Percentiles rank a stretch among this genome's conserved stretches.
These are phyloP conservation scores for Hassar affinis DNA, from an alignment of 2,113 vertebrate genomes.

Conservation along the genomic window DNA sequence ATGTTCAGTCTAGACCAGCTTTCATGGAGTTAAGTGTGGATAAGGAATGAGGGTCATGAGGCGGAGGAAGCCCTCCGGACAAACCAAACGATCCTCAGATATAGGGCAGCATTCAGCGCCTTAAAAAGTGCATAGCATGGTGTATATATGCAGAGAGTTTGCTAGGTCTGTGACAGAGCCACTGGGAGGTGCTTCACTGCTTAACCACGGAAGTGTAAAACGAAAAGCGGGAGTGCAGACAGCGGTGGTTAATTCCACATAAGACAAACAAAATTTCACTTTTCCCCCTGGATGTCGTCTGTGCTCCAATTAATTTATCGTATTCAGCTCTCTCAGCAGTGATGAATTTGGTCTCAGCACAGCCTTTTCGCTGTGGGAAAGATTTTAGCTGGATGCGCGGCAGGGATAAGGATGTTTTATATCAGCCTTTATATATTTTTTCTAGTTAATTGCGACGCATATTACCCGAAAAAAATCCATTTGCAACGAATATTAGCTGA, in stretches of 20 bases:
- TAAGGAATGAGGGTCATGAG: constrained; percentile 17
- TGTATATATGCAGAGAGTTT: constrained; percentile 49
- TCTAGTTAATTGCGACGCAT: not conserved
- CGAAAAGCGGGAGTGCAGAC: constrained; percentile 47
- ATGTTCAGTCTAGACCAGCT: constrained; percentile 6
- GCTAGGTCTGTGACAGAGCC: constrained; percentile 52
- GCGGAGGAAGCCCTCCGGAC: constrained; percentile 36
- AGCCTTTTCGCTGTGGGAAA: constrained; percentile 40
- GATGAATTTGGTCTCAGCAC: constrained; percentile 48
- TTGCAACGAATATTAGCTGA: not conserved
- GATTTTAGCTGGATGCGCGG: not conserved
- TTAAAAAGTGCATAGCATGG: constrained; percentile 53
- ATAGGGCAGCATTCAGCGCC: constrained; percentile 47
- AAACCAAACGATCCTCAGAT: constrained; percentile 53
- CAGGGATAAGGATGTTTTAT: not conserved
- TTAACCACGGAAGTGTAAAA: constrained; percentile 63
- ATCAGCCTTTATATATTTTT: not conserved
- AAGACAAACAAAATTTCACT: not conserved
- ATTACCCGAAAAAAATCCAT: too few relatives aligned
- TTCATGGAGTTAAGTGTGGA: constrained; percentile 11
- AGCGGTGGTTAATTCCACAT: constrained; percentile 55
- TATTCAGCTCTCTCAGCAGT: constrained; percentile 34
- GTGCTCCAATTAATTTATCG: too few relatives aligned
- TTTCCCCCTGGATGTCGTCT: not conserved
- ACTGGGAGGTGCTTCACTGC: constrained; percentile 68